phyloP scores from a whole-genome alignment of 2,888 invertebrate species.

The Diarsia mendica region DNA sequence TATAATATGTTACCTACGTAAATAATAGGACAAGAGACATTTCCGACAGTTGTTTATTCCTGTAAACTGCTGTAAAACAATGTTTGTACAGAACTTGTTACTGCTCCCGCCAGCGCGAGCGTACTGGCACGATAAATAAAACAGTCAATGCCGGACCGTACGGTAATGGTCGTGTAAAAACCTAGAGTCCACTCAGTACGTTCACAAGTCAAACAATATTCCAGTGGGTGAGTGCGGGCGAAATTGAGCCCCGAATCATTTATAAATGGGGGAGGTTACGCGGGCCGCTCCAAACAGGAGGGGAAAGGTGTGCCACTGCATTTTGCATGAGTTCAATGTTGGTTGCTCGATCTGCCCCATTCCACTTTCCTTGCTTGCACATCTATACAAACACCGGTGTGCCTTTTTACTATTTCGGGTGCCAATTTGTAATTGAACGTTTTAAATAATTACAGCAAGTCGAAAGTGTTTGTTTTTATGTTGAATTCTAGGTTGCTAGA shows the following conservation, averaged over 20 bases:
- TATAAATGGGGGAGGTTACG: slow-evolving; percentile 81
- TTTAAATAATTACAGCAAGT: not conserved
- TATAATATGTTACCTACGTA: too few relatives aligned
- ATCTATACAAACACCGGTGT: slow-evolving; percentile 56
- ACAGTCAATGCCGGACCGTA: slow-evolving; percentile 7
- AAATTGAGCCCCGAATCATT: slow-evolving; percentile 88
- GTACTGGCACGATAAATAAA: slow-evolving; percentile 25
- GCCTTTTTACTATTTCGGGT: slow-evolving; percentile 50
- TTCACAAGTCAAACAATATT: slow-evolving; percentile 86
- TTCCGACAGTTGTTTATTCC: not conserved
- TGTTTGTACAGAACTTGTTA: slow-evolving; percentile 1
- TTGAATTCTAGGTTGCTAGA: not conserved
- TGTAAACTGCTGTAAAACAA: slow-evolving; percentile 16
- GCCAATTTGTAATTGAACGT: slow-evolving; percentile 11
- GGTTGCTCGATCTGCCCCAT: slow-evolving; percentile 75
- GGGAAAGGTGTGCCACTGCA: slow-evolving; percentile 81
- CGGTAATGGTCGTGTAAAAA: slow-evolving; percentile 47
- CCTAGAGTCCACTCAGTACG: slow-evolving; percentile 65
- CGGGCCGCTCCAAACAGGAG: slow-evolving; percentile 70
- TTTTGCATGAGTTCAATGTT: slow-evolving; percentile 85
- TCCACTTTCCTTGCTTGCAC: slow-evolving; percentile 65
- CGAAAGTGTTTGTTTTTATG: not conserved
- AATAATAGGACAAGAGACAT: not conserved
- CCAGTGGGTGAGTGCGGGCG: slow-evolving; percentile 75
- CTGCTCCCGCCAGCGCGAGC: too few relatives aligned